A percentile compares a stretch with the other conserved stretches of the same genome.
Conservation (phyloP, 2,888 invertebrate species). For the Acronicta leporina region DNA sequence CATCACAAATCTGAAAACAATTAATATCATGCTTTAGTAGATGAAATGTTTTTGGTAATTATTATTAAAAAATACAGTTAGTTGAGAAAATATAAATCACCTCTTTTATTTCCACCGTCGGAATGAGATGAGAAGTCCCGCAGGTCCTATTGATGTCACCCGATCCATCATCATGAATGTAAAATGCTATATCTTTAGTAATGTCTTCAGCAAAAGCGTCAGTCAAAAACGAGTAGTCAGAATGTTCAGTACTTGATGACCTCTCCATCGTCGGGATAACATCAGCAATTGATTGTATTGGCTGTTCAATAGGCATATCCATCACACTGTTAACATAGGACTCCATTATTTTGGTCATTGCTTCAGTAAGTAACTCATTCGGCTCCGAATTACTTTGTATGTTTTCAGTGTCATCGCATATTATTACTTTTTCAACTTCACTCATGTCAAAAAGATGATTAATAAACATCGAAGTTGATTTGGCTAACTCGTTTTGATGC, state of each 20-base stretch:
- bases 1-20: slow-evolving; percentile 34
- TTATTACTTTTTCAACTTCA: slow-evolving; percentile 69
- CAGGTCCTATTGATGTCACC: slow-evolving; percentile 40
- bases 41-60: no score
- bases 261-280: slow-evolving; percentile 36
- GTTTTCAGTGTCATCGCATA: slow-evolving; percentile 59
- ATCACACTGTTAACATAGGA: slow-evolving; percentile 68
- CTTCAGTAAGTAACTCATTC: slow-evolving; percentile 60
- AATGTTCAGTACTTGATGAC: slow-evolving; percentile 59
- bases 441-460: slow-evolving; percentile 82
- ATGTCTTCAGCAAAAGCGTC: slow-evolving; percentile 65
- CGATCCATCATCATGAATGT: slow-evolving; percentile 59
- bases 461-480: slow-evolving; percentile 79
- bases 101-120: slow-evolving; percentile 53
- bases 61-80: not conserved
- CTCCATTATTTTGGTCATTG: slow-evolving; percentile 71
- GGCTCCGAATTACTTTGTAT: slow-evolving; percentile 53
- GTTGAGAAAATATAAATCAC: slow-evolving; percentile 24
- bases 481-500: slow-evolving; percentile 65
- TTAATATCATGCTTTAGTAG: not conserved
- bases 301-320: slow-evolving; percentile 56
- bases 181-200: slow-evolving; percentile 64
- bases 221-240: slow-evolving; percentile 71
- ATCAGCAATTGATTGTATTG: slow-evolving; percentile 42
- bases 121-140: slow-evolving; percentile 43